Evolutionary conservation across 1,140 invertebrate species (phyloP).

Genomic region (Eriosoma lanigerum): DNA sequence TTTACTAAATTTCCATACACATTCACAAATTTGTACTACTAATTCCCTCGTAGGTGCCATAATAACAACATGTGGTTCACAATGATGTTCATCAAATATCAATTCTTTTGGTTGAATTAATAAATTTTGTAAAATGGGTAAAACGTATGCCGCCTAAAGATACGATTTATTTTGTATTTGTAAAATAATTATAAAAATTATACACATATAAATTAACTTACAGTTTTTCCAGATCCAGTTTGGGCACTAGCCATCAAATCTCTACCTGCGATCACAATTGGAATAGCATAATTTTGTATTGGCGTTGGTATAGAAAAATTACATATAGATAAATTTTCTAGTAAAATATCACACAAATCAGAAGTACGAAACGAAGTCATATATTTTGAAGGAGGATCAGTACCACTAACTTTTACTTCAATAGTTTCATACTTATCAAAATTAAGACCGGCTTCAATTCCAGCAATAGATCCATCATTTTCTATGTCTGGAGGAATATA

Average conservation of each 20-base stretch:
- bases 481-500: slow-evolving; percentile 28
- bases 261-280: slow-evolving; percentile 73
- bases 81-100: neutral
- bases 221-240: slow-evolving; percentile 97
- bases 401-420: slow-evolving; percentile 64
- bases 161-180: neutral
- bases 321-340: slow-evolving; percentile 77
- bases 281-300: slow-evolving; percentile 88
- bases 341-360: slow-evolving; percentile 67
- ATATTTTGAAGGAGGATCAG: slow-evolving; percentile 66
- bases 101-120: slow-evolving; percentile 19
- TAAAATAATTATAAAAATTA: neutral
- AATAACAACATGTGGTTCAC: slow-evolving; percentile 52
- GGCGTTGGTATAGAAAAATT: slow-evolving; percentile 87
- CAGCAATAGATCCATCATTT: slow-evolving; percentile 13
- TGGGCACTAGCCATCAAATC: slow-evolving; percentile 98
- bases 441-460: slow-evolving; percentile 80
- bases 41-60: slow-evolving; percentile 86
- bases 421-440: slow-evolving; percentile 63
- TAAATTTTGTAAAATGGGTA: slow-evolving; percentile 82
- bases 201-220: slow-evolving; percentile 54
- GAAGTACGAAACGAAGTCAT: slow-evolving; percentile 73
- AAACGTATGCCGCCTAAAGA: slow-evolving; percentile 75
- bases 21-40: slow-evolving; percentile 81
- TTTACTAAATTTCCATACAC: slow-evolving; percentile 82